Evolutionary conservation across 2,888 invertebrate genomes (phyloP), one percentile per base, ranked within the genome.

Genomic region (Drosophila limbata): DNA sequence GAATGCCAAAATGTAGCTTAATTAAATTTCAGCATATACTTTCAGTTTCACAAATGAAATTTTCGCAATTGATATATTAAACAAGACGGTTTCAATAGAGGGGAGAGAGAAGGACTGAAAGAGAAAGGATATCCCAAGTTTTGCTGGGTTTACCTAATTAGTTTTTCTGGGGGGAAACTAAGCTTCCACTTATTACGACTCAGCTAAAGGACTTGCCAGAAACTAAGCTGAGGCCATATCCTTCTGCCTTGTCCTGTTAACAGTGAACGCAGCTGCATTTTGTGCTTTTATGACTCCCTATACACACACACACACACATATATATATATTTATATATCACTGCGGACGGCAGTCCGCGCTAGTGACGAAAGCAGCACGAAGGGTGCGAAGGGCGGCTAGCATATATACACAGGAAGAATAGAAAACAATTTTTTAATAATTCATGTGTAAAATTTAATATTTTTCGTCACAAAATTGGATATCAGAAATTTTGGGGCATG

Each of bases 21-120:
- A 57, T 47, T 48, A 19, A 48, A 59, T 59, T 59, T 28, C 4
- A 11, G 25, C 13, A 59, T 48, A 39, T 10, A n/a, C 17, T 28
- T 57, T 11, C 15, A 25, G 17, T n/a, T 28, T 28, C 31, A 10
- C 25, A 39, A 48, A 48, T 39, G 28, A 47, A 59, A 53, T 33
- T n/a, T 44, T n/a, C 8, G n/a, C 42, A 42, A 45, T 45, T 45
- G 35, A 25, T 45, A 25, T 37, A 45, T 45, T 35, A 11, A 35
- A 8, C 17, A 21, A 13, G 6, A 15, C 50, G 3, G 25, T 21
- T 44, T 13, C 44, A 21, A 21, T 21, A 44, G 13, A 15, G 19
- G 15, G 9, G 15, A 8, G 44, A 31, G 11, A 9, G 13, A n/a
- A n/a, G 3, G 21, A 21, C 10, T 4, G 10, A 37, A n/a, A 19